Evolutionary conservation across 2,888 invertebrate genomes (phyloP).

Genomic region (Caenorhabditis sulstoni): DNA sequence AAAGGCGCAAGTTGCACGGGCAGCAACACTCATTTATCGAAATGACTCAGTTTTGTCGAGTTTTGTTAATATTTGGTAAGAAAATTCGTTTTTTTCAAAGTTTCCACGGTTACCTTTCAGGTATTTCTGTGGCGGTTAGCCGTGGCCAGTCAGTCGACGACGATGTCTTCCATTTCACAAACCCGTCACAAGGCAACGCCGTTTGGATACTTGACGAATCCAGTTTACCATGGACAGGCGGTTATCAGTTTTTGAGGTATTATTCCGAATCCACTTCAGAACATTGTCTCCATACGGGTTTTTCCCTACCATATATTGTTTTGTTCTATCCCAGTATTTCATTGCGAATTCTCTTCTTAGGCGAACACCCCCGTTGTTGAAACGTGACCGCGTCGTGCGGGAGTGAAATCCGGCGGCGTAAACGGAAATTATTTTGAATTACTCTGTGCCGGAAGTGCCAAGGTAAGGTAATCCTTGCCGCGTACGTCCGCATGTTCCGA

Average conservation of each 20-base stretch:
- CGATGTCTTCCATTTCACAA: conserved; percentile 66
- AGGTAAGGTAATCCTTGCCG: conserved; percentile 32
- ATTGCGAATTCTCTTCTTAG: neutral
- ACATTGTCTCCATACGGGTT: no score
- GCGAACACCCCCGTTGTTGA: neutral
- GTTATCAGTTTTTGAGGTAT: conserved; percentile 73
- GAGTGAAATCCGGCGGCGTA: neutral
- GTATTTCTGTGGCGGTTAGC: conserved; percentile 36
- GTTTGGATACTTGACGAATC: conserved; percentile 71
- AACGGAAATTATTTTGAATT: conserved; percentile 37
- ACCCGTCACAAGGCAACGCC: conserved; percentile 65
- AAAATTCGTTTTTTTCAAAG: neutral
- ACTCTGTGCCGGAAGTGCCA: conserved; percentile 30
- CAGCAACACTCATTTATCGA: conserved; percentile 28
- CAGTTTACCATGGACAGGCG: conserved; percentile 74
- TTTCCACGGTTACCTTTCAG: conserved; percentile 23
- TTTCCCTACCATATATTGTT: neutral
- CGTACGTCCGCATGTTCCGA: neutral
- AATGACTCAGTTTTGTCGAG: conserved; percentile 35
- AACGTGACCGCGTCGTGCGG: neutral
- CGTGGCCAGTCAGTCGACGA: conserved; percentile 63
- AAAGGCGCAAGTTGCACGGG: conserved; percentile 21
- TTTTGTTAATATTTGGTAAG: conserved; percentile 58
- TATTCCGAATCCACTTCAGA: neutral
- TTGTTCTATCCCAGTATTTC: no score